These are phyloP conservation scores for Calameuta pallipes DNA, from an alignment of 2,888 invertebrate species.

Conservation along the genomic window DNA sequence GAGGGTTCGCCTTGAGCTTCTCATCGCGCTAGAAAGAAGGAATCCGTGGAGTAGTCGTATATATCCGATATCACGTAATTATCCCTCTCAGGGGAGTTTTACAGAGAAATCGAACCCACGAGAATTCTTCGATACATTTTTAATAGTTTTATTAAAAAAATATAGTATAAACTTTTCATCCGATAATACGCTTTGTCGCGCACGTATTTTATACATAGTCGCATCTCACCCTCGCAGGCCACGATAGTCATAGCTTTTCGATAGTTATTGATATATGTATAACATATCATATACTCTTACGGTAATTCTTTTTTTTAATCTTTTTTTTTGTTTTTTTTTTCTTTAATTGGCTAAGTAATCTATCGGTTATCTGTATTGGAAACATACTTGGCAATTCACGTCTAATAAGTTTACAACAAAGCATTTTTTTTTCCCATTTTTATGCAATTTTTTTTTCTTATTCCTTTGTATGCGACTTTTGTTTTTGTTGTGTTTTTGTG, in stretches of 20 bases:
- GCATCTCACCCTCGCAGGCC: constrained; percentile 55
- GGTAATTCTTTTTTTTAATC: neutral
- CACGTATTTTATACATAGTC: constrained; percentile 58
- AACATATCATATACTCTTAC: constrained; percentile 36
- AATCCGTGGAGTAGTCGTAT: neutral
- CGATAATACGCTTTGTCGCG: constrained; percentile 44
- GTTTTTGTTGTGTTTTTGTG: constrained; percentile 20
- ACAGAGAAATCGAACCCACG: neutral
- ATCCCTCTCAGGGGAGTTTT: neutral
- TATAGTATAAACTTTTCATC: constrained; percentile 64
- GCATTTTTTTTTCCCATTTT: constrained; percentile 43
- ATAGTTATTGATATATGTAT: constrained; percentile 44
- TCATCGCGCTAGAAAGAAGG: neutral
- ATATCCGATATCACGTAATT: neutral
- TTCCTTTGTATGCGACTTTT: constrained; percentile 24
- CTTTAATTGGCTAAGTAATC: constrained; percentile 40
- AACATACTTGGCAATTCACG: constrained; percentile 66
- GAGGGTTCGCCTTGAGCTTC: neutral
- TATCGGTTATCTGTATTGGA: constrained; percentile 56
- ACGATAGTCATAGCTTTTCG: constrained; percentile 60
- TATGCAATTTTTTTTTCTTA: constrained; percentile 12
- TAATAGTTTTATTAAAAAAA: constrained; percentile 62
- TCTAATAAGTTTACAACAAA: constrained; percentile 64
- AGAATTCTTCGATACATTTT: neutral
- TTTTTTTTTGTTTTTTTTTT: constrained; percentile 13